Evolutionary conservation across 2,113 vertebrate species (phyloP).

Genomic region (Gopherus flavomarginatus): DNA sequence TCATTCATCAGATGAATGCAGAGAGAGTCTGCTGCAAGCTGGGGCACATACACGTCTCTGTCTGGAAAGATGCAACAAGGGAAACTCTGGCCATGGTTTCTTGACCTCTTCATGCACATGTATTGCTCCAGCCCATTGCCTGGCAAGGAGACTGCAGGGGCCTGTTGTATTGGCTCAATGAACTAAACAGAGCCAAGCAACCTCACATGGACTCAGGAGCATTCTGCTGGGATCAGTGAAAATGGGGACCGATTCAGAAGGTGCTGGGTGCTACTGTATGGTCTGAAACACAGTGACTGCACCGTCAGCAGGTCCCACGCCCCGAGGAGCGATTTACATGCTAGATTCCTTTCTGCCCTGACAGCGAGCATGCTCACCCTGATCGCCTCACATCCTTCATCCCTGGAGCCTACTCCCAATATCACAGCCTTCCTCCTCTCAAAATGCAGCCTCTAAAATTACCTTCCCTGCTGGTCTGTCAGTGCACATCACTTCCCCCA

Average conservation of each 20-base stretch:
- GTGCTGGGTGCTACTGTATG: too few species aligned
- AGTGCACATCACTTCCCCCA: background rate
- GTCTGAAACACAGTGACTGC: too few species aligned
- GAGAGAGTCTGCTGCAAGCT: background rate
- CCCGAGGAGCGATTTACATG: too few species aligned
- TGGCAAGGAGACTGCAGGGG: rapidly evolving
- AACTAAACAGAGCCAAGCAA: too few species aligned
- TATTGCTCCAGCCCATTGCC: background rate
- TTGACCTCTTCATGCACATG: background rate
- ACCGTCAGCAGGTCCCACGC: too few species aligned
- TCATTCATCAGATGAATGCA: background rate
- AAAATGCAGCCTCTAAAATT: background rate
- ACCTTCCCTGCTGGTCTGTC: background rate
- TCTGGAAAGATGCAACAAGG: background rate
- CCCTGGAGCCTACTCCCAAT: too few species aligned
- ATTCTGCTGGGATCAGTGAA: background rate
- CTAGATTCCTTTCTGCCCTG: too few species aligned
- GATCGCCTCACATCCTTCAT: too few species aligned
- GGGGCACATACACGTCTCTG: background rate
- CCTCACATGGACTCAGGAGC: background rate
- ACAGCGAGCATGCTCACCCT: too few species aligned
- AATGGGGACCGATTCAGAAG: background rate
- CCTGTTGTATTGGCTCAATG: too few species aligned
- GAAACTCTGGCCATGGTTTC: background rate
- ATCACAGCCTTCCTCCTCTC: background rate